A percentile compares a stretch with the other conserved stretches of the same genome.
phyloP scores from a whole-genome alignment of 2,888 invertebrate genomes.

The Zygaena filipendulae region DNA sequence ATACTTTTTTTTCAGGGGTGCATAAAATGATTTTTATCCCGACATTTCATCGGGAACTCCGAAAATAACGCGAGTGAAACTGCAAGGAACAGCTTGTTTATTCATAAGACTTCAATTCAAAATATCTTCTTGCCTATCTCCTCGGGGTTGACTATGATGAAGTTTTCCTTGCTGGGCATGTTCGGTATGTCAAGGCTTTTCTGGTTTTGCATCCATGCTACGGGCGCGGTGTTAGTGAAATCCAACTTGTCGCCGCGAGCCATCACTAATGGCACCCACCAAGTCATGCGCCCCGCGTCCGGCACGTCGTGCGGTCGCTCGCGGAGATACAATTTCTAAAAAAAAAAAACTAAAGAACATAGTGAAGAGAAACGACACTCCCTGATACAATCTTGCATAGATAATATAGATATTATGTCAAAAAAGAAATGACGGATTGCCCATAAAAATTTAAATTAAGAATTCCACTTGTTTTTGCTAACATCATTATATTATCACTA shows the following conservation, averaged over 20 bases:
- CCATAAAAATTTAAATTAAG: too few relatives aligned
- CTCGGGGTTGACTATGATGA: constrained; percentile 84
- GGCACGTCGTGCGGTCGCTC: constrained; percentile 80
- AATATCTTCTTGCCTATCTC: constrained; percentile 75
- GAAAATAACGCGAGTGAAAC: too few relatives aligned
- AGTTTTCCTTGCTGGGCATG: constrained; percentile 68
- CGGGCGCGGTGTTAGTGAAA: constrained; percentile 67
- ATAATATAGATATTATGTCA: too few relatives aligned
- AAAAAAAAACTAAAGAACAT: constrained; percentile 1
- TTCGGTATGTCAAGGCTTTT: constrained; percentile 61
- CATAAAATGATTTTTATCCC: too few relatives aligned
- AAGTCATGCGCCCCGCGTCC: constrained; percentile 74
- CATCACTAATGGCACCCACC: constrained; percentile 80
- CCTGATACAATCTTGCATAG: neutral
- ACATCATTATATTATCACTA: too few relatives aligned
- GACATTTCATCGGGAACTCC: too few relatives aligned
- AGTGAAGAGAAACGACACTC: neutral
- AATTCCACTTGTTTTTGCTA: too few relatives aligned
- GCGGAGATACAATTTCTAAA: constrained; percentile 75
- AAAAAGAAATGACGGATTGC: too few relatives aligned
- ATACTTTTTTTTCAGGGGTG: too few relatives aligned
- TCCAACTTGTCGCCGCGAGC: constrained; percentile 68
- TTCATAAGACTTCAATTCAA: too few relatives aligned
- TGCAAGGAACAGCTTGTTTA: too few relatives aligned
- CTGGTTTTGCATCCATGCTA: constrained; percentile 72